These are phyloP conservation scores for Pteronotus mesoamericanus DNA, from an alignment of 2,797 vertebrate species.

Conservation along the genomic window DNA sequence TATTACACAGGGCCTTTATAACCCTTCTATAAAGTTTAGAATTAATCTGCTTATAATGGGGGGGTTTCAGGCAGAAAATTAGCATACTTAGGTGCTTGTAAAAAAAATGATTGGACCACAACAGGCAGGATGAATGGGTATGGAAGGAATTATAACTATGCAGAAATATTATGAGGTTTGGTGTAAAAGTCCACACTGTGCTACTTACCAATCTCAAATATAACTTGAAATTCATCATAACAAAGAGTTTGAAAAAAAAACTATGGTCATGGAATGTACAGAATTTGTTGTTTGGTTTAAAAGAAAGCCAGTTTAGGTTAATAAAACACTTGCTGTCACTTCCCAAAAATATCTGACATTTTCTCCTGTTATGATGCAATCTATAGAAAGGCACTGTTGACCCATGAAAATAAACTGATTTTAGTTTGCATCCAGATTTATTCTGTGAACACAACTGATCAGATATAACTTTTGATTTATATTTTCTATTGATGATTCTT, in stretches of 20 bases:
- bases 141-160: background rate
- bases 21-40: background rate
- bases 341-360: background rate
- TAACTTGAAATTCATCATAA: background rate
- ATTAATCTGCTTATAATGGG: background rate
- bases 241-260: background rate
- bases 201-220: background rate
- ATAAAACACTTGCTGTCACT: background rate
- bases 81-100: background rate
- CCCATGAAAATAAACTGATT: background rate
- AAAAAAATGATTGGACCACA: background rate
- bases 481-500: background rate
- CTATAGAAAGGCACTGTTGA: background rate
- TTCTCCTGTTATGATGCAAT: background rate
- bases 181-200: background rate
- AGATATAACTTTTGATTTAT: constrained; percentile 12
- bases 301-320: constrained; percentile 17
- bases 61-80: background rate
- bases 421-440: constrained; percentile 18
- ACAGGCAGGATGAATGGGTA: background rate
- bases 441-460: background rate
- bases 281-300: background rate
- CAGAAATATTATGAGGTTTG: background rate
- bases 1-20: background rate
- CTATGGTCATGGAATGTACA: background rate